Evolutionary conservation across 2,888 invertebrate genomes (phyloP).

Genomic region (Crepidodera aurea): DNA sequence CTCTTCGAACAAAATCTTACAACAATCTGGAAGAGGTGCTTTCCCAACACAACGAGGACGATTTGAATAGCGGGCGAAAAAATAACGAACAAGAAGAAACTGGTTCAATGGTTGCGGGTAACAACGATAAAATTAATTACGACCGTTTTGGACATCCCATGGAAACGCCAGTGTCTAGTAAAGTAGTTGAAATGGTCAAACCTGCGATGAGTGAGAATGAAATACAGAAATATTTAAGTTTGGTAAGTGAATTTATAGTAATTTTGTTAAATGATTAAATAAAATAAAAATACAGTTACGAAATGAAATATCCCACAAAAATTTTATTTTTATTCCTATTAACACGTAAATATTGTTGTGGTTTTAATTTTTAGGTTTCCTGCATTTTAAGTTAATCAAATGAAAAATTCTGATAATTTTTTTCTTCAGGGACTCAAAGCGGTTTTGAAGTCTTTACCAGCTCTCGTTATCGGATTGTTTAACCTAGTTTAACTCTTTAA

Average conservation of each 20-base stretch:
- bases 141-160: constrained; percentile 25
- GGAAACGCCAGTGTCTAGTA: constrained; percentile 43
- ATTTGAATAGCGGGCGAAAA: constrained; percentile 13
- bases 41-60: constrained; percentile 33
- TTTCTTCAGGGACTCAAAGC: constrained; percentile 39
- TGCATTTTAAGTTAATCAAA: constrained; percentile 28
- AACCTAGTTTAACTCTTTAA: constrained; percentile 19
- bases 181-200: constrained; percentile 17
- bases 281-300: too few species aligned
- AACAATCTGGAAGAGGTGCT: constrained; percentile 37
- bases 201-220: constrained; percentile 22
- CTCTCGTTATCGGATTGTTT: neutral
- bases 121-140: constrained; percentile 28
- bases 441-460: constrained; percentile 31
- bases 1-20: constrained; percentile 48
- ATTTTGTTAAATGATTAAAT: too few species aligned
- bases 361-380: too few species aligned
- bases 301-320: too few species aligned
- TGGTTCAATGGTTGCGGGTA: constrained; percentile 37
- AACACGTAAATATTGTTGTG: too few species aligned
- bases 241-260: constrained; percentile 28
- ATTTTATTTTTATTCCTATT: too few species aligned
- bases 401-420: constrained; percentile 14
- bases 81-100: constrained; percentile 30
- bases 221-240: constrained; percentile 28